phyloP scores from a whole-genome alignment of 2,113 vertebrate species.

The Scomber colias region DNA sequence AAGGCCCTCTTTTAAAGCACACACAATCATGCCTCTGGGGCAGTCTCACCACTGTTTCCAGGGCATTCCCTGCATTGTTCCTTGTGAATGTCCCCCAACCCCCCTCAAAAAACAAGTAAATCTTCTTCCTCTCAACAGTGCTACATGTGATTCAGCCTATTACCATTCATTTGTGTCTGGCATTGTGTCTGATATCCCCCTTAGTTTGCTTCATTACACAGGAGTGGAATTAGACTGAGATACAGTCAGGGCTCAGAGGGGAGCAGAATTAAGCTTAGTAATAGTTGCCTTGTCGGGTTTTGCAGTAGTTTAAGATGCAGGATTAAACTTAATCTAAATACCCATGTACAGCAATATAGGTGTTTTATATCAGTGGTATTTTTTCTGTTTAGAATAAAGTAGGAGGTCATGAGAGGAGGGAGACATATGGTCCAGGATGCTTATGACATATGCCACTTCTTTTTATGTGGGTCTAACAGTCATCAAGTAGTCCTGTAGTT shows the following conservation, averaged over 20 bases:
- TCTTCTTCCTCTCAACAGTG: constrained; percentile 7
- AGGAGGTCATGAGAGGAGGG: background rate
- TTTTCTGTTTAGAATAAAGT: constrained; percentile 8
- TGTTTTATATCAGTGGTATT: background rate
- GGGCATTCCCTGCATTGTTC: constrained; percentile 77
- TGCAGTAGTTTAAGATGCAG: background rate
- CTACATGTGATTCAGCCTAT: constrained; percentile 50
- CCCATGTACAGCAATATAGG: background rate
- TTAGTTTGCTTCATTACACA: constrained; percentile 10
- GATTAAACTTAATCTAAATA: background rate
- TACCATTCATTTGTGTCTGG: constrained; percentile 51
- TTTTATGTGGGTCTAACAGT: constrained; percentile 21
- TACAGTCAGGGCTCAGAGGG: constrained; percentile 3
- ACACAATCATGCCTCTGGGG: constrained; percentile 72
- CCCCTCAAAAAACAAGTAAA: background rate
- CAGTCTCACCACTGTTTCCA: constrained; percentile 73
- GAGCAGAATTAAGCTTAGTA: background rate
- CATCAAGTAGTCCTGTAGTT: constrained; percentile 1
- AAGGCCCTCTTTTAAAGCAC: constrained; percentile 66
- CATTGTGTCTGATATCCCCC: constrained; percentile 19
- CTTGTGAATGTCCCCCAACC: constrained; percentile 16
- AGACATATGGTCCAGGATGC: background rate
- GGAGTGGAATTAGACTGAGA: constrained; percentile 5
- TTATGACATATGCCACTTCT: background rate
- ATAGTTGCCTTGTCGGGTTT: constrained; percentile 2